Evolutionary conservation across 2,113 vertebrate genomes (phyloP), one percentile per base, ranked within the genome.

Genomic region (Salvelinus sp.): DNA sequence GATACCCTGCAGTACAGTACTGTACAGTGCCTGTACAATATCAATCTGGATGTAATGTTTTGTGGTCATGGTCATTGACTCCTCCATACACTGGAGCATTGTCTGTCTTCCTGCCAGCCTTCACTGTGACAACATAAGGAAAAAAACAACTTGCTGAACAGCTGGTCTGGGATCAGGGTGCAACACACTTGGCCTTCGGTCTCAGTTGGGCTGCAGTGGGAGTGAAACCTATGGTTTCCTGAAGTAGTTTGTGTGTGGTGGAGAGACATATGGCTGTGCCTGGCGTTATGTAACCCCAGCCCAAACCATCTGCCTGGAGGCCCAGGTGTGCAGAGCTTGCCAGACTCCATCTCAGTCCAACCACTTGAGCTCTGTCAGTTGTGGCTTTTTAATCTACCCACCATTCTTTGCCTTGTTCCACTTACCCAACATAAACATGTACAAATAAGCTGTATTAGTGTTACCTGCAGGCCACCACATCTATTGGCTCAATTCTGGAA

Each of bases 241-340:
- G 83, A 91, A 92, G 88, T 90, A 92, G 88, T 90, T 90, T 91
- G 80, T 78, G 79, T 87, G 88, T 82, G 86, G 88, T 91, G 88
- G 81, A 84, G 87, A 90, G 92, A 91, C 92, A 94, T 93, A 93
- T 92, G 92, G 92, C 89, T 83, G 75, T 85, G 86, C 85, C 91
- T 79, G 79, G 90, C 86, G 91, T 93, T 91, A 91, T 33, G 76
- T 90, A 92, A 93, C 92, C 92, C 83, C 83, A 88, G 90, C 90
- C 91, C 89, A 88, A 79, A 82, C 91, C 91, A 92, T 94, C 91
- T 93, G 91, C 88, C 89, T 80, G 81, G 72, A 90, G 86, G 87
- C 91, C 90, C 93, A 93, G 90, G 92, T 93, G 92, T 91, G 90
- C 66, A 18, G 79, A 78, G 82, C 78, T 83, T 88, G 87, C 88